Percentiles rank a stretch among this genome's conserved stretches.
Evolutionary conservation across 1,140 invertebrate species (phyloP).

Genomic region (Anastrepha ludens): DNA sequence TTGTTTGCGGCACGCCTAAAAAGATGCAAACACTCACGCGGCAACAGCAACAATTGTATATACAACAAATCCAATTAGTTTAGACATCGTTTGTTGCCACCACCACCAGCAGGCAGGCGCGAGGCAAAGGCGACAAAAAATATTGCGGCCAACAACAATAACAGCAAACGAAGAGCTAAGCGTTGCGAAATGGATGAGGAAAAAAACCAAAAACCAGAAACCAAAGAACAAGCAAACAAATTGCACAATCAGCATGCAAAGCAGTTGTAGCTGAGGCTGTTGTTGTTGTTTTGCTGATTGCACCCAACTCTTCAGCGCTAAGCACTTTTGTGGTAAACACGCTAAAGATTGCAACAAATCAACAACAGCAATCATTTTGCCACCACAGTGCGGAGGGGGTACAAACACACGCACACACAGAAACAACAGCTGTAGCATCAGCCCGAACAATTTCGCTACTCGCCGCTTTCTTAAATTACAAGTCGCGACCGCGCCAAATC

Average conservation of each 20-base stretch:
- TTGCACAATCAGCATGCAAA: slow-evolving; percentile 47
- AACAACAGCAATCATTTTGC: not conserved
- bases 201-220: not conserved
- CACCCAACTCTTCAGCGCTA: slow-evolving; percentile 1
- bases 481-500: slow-evolving; percentile 47
- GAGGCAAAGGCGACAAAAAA: slow-evolving; percentile 32
- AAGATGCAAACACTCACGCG: slow-evolving; percentile 10
- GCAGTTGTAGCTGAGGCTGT: not conserved
- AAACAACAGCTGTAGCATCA: not conserved
- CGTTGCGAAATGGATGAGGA: not conserved
- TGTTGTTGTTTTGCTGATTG: slow-evolving; percentile 11
- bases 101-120: slow-evolving; percentile 2
- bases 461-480: slow-evolving; percentile 44
- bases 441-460: not conserved
- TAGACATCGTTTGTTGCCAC: slow-evolving; percentile 37
- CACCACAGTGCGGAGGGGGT: not conserved
- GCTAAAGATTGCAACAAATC: slow-evolving; percentile 38
- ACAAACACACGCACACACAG: not conserved
- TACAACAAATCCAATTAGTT: slow-evolving; percentile 45
- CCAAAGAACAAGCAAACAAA: slow-evolving; percentile 43
- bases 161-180: not conserved
- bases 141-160: slow-evolving; percentile 25
- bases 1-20: slow-evolving; percentile 27
- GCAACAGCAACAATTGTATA: not conserved
- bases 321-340: slow-evolving; percentile 40